phyloP scores from a whole-genome alignment of 2,888 invertebrate genomes.

The Corythucha ciliata region DNA sequence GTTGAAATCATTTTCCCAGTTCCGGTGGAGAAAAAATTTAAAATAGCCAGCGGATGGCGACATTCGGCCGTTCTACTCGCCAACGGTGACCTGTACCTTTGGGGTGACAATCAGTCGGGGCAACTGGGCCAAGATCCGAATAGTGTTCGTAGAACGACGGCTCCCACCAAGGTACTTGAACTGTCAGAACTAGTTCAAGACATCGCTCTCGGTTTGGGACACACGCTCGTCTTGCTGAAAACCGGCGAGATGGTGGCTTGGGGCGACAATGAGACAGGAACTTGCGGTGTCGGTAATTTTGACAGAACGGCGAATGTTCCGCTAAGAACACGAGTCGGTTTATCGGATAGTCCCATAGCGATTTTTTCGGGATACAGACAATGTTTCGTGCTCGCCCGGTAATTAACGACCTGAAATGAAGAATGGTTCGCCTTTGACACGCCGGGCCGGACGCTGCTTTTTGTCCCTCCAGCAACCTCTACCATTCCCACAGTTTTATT shows the following conservation, averaged over 20 bases:
- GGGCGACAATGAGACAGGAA: conserved; percentile 12
- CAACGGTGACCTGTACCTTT: conserved; percentile 13
- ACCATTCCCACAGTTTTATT: too few relatives aligned
- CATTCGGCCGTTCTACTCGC: conserved; percentile 12
- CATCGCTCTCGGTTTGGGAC: conserved; percentile 12
- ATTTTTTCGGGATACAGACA: conserved; percentile 19
- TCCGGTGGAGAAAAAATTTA: background rate
- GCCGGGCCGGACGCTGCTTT: too few relatives aligned
- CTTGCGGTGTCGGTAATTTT: conserved; percentile 16
- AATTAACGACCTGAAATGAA: too few relatives aligned
- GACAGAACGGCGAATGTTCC: conserved; percentile 8
- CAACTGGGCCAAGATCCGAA: conserved; percentile 11
- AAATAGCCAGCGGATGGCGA: conserved; percentile 12
- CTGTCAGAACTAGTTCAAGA: conserved; percentile 12
- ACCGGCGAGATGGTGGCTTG: conserved; percentile 18
- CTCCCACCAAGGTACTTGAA: background rate
- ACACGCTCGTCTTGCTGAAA: conserved; percentile 14
- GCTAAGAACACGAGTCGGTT: conserved; percentile 9
- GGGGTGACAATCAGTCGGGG: conserved; percentile 18
- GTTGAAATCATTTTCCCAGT: conserved; percentile 9
- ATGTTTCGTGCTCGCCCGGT: conserved; percentile 30
- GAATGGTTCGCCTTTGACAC: too few relatives aligned
- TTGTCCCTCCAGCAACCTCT: too few relatives aligned
- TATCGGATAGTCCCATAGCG: background rate
- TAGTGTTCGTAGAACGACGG: too few relatives aligned